Evolutionary conservation across 1,140 invertebrate genomes (phyloP).

Genomic region (Sogatella furcifera): DNA sequence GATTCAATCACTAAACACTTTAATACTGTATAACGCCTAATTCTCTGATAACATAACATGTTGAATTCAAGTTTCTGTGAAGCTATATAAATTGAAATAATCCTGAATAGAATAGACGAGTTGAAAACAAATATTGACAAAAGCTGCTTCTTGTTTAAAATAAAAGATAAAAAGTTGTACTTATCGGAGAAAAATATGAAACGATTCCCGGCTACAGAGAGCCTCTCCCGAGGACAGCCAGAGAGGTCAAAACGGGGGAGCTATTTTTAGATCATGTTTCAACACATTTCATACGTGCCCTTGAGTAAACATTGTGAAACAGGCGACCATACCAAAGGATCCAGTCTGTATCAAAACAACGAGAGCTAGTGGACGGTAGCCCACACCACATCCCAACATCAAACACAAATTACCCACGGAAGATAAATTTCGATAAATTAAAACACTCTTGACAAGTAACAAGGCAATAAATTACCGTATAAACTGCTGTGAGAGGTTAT

Average conservation of each 20-base stretch:
- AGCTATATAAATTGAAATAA: too few relatives aligned
- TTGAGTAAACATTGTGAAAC: conserved; percentile 4
- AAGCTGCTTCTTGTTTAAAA: too few relatives aligned
- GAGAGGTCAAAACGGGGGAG: background rate
- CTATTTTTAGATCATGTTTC: background rate
- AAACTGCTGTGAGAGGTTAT: too few relatives aligned
- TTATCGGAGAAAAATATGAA: too few relatives aligned
- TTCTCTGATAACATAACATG: too few relatives aligned
- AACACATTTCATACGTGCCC: background rate
- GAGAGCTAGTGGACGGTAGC: background rate
- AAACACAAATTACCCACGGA: background rate
- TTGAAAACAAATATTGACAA: too few relatives aligned
- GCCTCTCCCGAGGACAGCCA: background rate
- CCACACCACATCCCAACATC: background rate
- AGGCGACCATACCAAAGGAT: background rate
- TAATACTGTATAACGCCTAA: too few relatives aligned
- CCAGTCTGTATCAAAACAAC: background rate
- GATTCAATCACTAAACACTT: too few relatives aligned
- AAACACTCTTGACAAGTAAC: background rate
- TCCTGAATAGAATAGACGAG: too few relatives aligned
- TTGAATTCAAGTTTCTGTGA: too few relatives aligned
- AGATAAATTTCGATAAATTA: background rate
- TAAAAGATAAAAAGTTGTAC: too few relatives aligned
- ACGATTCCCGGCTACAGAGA: too few relatives aligned
- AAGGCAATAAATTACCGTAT: background rate